Conservation (phyloP, 2,797 vertebrate species). For the Gadopsis bispinosus region DNA sequence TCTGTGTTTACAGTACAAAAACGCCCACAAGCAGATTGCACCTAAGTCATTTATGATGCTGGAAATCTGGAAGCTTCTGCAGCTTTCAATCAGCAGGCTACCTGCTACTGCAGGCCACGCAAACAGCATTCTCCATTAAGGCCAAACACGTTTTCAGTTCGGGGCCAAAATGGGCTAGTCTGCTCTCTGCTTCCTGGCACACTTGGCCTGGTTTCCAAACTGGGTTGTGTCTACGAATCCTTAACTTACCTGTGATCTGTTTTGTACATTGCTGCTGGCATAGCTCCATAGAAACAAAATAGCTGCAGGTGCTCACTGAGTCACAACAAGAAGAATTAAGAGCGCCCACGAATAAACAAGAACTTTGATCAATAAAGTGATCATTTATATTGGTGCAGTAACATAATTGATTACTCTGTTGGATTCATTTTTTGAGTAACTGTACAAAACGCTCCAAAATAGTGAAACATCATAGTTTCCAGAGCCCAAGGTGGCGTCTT, state of each 20-base stretch:
- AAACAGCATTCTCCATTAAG: slow-evolving; percentile 9
- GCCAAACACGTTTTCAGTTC: slow-evolving; percentile 22
- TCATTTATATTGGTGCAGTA: neutral
- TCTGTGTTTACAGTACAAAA: slow-evolving; percentile 66
- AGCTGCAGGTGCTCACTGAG: slow-evolving; percentile 24
- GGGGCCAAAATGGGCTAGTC: slow-evolving; percentile 9
- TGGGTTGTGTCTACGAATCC: slow-evolving; percentile 31
- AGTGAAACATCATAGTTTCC: neutral
- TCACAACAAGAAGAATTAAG: slow-evolving; percentile 11
- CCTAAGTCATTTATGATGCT: slow-evolving; percentile 64
- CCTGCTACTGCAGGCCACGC: slow-evolving; percentile 34
- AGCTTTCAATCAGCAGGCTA: slow-evolving; percentile 38
- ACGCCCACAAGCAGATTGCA: slow-evolving; percentile 64
- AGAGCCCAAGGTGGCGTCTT: neutral
- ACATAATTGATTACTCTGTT: neutral
- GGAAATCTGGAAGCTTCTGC: slow-evolving; percentile 54
- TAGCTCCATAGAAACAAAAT: slow-evolving; percentile 18
- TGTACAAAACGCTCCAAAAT: neutral
- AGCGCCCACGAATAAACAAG: slow-evolving; percentile 11
- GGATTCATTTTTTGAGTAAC: neutral
- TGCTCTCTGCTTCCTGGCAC: slow-evolving; percentile 13
- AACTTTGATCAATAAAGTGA: slow-evolving; percentile 7
- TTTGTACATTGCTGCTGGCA: slow-evolving; percentile 7
- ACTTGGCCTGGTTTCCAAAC: slow-evolving; percentile 31
- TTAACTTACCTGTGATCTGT: slow-evolving; percentile 38